Evolutionary conservation across 2,113 vertebrate genomes (phyloP).

Genomic region (Nestor notabilis): DNA sequence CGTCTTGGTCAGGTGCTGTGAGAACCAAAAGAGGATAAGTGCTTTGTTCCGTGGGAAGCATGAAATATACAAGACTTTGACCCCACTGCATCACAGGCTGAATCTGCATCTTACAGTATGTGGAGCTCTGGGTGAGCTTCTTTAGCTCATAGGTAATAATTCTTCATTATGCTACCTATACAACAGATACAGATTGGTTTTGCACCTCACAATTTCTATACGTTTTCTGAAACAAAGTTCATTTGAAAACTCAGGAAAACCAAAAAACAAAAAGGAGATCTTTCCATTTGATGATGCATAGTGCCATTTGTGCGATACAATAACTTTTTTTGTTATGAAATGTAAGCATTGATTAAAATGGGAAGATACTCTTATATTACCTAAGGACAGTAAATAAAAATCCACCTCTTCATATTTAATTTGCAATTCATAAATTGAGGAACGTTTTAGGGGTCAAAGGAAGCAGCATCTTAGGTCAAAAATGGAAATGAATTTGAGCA

Average conservation of each 20-base stretch:
- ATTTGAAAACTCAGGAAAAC: neutral
- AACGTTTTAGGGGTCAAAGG: neutral
- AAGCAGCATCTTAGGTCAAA: neutral
- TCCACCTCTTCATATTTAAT: neutral
- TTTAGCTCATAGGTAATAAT: too few species aligned
- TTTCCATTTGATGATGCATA: neutral
- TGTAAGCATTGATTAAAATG: neutral
- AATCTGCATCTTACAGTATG: neutral
- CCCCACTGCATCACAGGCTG: neutral
- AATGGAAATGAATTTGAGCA: neutral
- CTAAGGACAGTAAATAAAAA: neutral
- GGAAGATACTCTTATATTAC: neutral
- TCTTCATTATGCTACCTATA: neutral
- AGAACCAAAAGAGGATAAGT: neutral
- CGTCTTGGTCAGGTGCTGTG: neutral
- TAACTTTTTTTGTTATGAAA: neutral
- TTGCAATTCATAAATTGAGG: neutral
- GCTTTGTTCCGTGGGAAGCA: neutral
- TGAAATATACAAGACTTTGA: neutral
- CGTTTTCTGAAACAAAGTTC: neutral
- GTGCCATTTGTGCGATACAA: neutral
- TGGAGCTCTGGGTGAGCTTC: neutral
- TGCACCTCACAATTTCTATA: neutral
- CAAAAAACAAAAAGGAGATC: fast-evolving
- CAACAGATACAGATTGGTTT: neutral